phyloP scores from a whole-genome alignment of 2,888 invertebrate genomes.

The Drosophila melanosoma region DNA sequence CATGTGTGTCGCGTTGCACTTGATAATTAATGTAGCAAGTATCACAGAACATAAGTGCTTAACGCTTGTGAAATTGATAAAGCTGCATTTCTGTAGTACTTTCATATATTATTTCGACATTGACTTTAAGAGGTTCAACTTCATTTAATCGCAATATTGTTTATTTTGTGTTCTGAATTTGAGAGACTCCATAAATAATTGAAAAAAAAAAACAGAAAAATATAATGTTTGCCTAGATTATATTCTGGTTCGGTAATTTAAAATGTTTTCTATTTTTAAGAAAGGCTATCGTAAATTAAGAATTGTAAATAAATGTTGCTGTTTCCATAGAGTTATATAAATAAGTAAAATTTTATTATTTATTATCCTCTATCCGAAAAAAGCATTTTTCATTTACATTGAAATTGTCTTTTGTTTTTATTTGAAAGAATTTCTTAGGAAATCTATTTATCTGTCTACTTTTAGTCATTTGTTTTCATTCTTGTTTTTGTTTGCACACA shows the following conservation, averaged over 20 bases:
- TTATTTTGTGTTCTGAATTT: background rate
- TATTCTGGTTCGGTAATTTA: background rate
- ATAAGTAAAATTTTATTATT: background rate
- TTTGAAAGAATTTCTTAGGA: background rate
- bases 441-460: background rate
- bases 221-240: background rate
- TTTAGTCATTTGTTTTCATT: background rate
- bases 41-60: slow-evolving; percentile 7
- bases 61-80: slow-evolving; percentile 23
- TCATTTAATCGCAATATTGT: background rate
- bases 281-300: background rate
- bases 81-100: background rate
- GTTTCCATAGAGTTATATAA: background rate
- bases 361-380: background rate
- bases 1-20: slow-evolving; percentile 11
- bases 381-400: background rate
- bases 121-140: slow-evolving; percentile 4
- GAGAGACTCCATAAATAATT: background rate
- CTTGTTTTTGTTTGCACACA: background rate
- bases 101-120: background rate
- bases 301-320: background rate
- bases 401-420: background rate
- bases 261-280: too few species aligned
- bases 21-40: slow-evolving; percentile 7
- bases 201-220: background rate